Evolutionary conservation across 2,113 vertebrate species (phyloP).

Genomic region (Lagopus muta): DNA sequence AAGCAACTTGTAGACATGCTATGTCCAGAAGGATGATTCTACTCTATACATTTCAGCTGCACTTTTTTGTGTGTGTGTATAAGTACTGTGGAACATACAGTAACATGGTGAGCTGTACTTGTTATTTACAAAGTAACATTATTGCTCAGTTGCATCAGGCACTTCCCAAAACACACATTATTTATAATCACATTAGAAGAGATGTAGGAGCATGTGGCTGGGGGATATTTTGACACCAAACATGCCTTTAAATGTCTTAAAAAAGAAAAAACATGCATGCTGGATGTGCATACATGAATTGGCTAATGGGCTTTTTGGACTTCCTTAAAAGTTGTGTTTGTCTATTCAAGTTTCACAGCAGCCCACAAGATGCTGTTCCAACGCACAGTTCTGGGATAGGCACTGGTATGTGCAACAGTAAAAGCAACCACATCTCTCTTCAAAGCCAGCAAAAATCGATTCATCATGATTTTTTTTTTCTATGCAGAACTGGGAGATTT

Average conservation of each 20-base stretch:
- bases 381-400: neutral
- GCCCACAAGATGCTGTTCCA: neutral
- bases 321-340: neutral
- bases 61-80: neutral
- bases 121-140: neutral
- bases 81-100: neutral
- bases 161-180: fast-evolving
- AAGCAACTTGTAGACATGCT: fast-evolving
- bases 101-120: neutral
- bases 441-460: slow-evolving; percentile 3
- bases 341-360: neutral
- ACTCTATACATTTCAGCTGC: neutral
- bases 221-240: neutral
- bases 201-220: fast-evolving
- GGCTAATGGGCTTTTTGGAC: neutral
- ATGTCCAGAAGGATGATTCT: neutral
- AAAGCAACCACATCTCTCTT: slow-evolving; percentile 5
- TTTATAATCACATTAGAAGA: neutral
- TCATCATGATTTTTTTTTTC: neutral
- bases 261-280: neutral
- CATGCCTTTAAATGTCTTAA: neutral
- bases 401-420: neutral
- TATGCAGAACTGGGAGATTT: neutral
- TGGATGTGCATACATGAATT: neutral
- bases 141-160: neutral